Base-by-base conservation (phyloP, 1,140 invertebrate genomes). In the Neomicropteryx cornuta region DNA sequence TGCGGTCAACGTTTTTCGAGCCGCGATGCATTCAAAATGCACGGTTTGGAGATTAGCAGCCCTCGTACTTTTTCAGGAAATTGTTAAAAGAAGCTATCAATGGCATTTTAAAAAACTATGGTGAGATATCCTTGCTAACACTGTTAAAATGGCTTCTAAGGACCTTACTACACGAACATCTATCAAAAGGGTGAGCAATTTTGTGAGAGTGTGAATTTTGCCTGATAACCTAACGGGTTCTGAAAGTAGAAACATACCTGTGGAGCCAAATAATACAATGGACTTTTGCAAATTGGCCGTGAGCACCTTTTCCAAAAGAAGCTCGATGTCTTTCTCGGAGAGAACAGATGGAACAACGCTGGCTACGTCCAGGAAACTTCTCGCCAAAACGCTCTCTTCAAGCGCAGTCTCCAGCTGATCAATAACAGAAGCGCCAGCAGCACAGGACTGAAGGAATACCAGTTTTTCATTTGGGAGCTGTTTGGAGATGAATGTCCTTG, bases 341-440 rank as follows among this genome's bases (percentile, higher is more conserved):
- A 93, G 79, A 30, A 88, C 74, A 8, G 85, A 83, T 16, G 90
- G 91, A 29, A 95, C 55, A 31, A 86, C 62, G 22, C 75, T 75
- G 38, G 79, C 72, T 33, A 95, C 66, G 68, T 97, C 90, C 8
- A 89, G 64, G 63, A 81, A 93, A 21, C 75, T 75, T 47, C 76
- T 79, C 20, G 76, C 79, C 8, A 72, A 57, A 42, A 87, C 71
- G 39, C 80, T 81, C 58, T 96, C 92, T 50, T 95, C 90, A 5
- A 96, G 70, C 39, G 84, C 79, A 11, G 78, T 79, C 51, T 88
- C 80, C 11, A 92, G 63, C 61, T 89, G 83, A 50, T 86, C 79
- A 29, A 81, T 72, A 34, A 94, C 70, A 33, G 68, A 63, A 44
- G 73, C 62, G 2, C 87, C 83, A 43, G 91, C 75, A 38, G 82